Conservation (phyloP, 2,797 vertebrate species). For the Alca torda region DNA sequence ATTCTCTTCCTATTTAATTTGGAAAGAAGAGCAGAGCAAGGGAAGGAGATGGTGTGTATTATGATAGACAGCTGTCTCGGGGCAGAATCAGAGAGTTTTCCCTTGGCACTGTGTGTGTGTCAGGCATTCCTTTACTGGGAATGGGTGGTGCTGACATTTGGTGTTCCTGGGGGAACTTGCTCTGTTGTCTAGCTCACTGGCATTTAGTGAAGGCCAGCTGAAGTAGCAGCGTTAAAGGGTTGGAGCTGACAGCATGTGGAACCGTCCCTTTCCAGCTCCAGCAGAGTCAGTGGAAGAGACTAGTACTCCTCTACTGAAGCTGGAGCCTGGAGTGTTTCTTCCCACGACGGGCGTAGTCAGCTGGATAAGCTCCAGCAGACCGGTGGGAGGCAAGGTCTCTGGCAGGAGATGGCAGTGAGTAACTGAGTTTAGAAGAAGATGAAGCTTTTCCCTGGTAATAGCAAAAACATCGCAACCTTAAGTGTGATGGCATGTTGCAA, state of each 20-base stretch:
- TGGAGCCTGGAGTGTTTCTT: neutral
- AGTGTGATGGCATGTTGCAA: neutral
- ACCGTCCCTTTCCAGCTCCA: neutral
- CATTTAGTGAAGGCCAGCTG: neutral
- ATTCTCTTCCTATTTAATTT: neutral
- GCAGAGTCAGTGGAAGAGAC: neutral
- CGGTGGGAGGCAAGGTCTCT: slow-evolving; percentile 1
- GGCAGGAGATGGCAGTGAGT: neutral
- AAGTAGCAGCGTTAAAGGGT: neutral
- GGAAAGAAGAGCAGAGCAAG: neutral
- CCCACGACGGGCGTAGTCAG: neutral
- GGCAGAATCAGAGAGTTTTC: neutral
- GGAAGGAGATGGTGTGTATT: neutral
- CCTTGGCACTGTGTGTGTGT: fast-evolving
- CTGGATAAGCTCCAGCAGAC: neutral
- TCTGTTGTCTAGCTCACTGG: neutral
- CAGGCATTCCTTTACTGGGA: neutral
- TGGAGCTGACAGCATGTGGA: neutral
- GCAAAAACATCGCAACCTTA: neutral
- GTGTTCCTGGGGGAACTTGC: neutral
- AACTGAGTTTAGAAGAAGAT: neutral
- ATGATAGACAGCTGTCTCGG: neutral
- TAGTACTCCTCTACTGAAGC: neutral
- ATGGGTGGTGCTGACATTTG: neutral
- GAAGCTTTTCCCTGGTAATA: neutral